Evolutionary conservation across 1,140 invertebrate species (phyloP), one percentile per base, ranked within the genome.

Genomic region (Caenorhabditis brenneri): DNA sequence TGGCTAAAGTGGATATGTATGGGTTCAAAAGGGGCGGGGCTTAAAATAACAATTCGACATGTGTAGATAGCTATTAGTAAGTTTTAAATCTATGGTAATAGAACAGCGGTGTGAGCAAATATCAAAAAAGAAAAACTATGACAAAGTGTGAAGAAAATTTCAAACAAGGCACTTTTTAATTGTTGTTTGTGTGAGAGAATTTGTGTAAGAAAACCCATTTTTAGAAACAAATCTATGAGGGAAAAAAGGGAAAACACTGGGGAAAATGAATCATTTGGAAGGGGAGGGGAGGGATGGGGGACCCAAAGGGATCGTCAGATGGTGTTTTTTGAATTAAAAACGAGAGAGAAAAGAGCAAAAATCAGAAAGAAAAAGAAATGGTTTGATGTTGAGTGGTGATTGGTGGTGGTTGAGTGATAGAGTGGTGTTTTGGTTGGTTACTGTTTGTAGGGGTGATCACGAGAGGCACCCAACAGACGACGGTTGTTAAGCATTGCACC

Each of bases 381-480:
- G n/a, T n/a, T 51, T 15, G 48, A 19, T 51, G 48, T 58, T 58
- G 29, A 74, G 65, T 33, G 22, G 12, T 24, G n/a, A n/a, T n/a
- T n/a, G n/a, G n/a, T 36, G n/a, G 46, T 46, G 24, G 53, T 81
- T 31, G 60, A 42, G 65, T 74, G 65, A 42, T 74, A 15, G 58
- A 27, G 58, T 82, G 36, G 81, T 65, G 19, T 33, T 84, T n/a
- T 84, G 69, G 65, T 79, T 42, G 74, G 53, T 55, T 79, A 86
- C 69, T 82, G 81, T 81, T 86, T 86, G 84, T 86, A 86, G 33
- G 84, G 84, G 51, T 86, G 84, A 49, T 86, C 84, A 69, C 84
- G 81, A 39, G 39, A n/a, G 65, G 81, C 39, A 29, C 84, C 84
- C 55, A 86, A 81, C 36, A 83, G 84, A 55, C 84, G 84, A 55